phyloP scores from a whole-genome alignment of 2,797 vertebrate species.

The Sternarchorhynchus goeldii region DNA sequence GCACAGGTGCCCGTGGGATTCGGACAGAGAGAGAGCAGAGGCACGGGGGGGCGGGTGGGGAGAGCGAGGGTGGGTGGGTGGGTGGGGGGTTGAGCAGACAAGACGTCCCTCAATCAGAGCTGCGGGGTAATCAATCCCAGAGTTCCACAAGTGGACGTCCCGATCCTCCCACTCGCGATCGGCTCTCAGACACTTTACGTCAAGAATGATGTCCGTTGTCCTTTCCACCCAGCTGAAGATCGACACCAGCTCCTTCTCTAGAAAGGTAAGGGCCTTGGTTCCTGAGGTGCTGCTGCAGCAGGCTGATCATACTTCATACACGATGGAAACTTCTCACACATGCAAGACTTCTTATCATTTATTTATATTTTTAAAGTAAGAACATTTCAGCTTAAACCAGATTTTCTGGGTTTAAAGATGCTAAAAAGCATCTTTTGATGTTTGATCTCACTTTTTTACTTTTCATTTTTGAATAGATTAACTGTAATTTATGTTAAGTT shows the following conservation, averaged over 20 bases:
- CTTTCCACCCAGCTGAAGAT: constrained; percentile 78
- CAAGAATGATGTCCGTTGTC: constrained; percentile 70
- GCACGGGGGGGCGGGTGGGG: background rate
- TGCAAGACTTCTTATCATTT: no score
- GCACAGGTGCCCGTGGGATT: constrained; percentile 52
- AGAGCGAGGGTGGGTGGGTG: no score
- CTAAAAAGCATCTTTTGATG: no score
- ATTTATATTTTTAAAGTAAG: no score
- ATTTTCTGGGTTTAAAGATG: no score
- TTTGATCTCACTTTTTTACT: no score
- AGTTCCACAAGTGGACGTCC: constrained; percentile 37
- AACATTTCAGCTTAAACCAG: no score
- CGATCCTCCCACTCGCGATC: background rate
- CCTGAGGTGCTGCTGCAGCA: background rate
- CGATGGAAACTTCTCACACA: background rate
- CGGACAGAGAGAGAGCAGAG: constrained; percentile 14
- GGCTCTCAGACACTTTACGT: background rate
- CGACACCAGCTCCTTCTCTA: constrained; percentile 66
- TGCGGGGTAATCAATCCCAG: background rate
- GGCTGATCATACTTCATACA: background rate
- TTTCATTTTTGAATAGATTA: no score
- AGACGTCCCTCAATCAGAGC: no score
- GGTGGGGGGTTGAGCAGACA: no score
- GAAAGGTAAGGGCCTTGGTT: constrained; percentile 70
- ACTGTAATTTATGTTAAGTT: background rate